Evolutionary conservation across 2,797 vertebrate genomes (phyloP).

Genomic region (Diceros bicornis): DNA sequence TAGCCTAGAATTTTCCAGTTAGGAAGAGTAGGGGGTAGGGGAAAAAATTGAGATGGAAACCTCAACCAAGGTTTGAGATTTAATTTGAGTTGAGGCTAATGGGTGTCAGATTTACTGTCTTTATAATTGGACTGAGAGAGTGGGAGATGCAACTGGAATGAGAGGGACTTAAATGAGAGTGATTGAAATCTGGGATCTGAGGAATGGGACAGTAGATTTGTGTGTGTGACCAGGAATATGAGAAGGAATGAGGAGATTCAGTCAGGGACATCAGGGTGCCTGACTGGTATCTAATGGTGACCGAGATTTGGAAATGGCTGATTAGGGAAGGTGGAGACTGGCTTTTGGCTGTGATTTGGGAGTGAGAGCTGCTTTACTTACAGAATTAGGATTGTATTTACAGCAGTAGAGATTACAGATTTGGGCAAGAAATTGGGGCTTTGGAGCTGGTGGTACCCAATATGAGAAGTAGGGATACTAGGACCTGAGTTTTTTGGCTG

Average conservation of each 20-base stretch:
- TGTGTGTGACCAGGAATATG: neutral
- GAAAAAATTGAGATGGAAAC: slow-evolving; percentile 11
- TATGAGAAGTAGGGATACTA: neutral
- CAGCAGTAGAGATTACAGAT: neutral
- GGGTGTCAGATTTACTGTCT: neutral
- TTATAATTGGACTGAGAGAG: neutral
- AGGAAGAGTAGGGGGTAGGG: neutral
- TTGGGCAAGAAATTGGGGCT: neutral
- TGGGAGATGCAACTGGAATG: neutral
- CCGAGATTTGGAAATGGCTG: slow-evolving; percentile 7
- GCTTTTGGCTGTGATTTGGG: neutral
- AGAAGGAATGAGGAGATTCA: neutral
- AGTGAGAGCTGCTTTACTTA: neutral
- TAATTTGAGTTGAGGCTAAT: neutral
- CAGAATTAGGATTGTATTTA: neutral
- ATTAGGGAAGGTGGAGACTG: neutral
- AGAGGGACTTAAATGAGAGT: neutral
- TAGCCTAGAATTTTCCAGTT: slow-evolving; percentile 46
- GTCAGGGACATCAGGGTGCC: neutral
- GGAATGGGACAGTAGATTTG: neutral
- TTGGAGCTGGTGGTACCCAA: neutral
- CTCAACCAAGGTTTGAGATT: slow-evolving; percentile 37
- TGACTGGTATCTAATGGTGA: neutral
- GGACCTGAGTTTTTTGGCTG: neutral
- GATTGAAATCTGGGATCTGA: neutral